Percentiles rank a stretch among this genome's conserved stretches.
Evolutionary conservation across 2,797 vertebrate genomes (phyloP).

Genomic region (Coregonus ussuriensis): DNA sequence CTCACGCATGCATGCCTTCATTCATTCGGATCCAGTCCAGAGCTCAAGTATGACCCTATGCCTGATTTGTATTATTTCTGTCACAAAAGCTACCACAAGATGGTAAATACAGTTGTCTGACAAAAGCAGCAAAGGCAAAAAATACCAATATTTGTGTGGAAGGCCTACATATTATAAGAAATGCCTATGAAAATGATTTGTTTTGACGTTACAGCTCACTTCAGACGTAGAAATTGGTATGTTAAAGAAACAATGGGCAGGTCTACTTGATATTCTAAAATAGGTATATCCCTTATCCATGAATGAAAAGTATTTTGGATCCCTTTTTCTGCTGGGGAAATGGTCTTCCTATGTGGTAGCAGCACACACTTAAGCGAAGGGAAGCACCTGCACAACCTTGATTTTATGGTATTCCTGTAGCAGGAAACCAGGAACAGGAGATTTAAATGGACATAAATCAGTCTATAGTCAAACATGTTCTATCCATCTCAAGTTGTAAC

Average conservation of each 20-base stretch:
- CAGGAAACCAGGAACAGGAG: slow-evolving; percentile 47
- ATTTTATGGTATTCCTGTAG: slow-evolving; percentile 43
- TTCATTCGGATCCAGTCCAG: not conserved
- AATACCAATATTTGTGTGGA: not conserved
- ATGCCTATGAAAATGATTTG: not conserved
- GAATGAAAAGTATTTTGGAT: not conserved
- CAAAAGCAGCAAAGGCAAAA: too few relatives aligned
- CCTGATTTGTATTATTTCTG: not conserved
- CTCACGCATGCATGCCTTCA: not conserved
- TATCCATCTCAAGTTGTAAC: not conserved
- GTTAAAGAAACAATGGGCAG: not conserved
- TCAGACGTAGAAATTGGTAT: not conserved
- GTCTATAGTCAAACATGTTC: not conserved
- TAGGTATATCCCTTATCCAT: not conserved
- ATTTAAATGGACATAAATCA: too few relatives aligned
- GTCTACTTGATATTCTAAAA: slow-evolving; percentile 12
- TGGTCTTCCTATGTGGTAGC: not conserved
- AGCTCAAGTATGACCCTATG: not conserved
- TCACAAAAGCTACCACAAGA: not conserved
- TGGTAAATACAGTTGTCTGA: too few relatives aligned
- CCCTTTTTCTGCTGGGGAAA: not conserved
- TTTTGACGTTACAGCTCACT: not conserved
- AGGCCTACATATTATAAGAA: not conserved
- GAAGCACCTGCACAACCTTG: slow-evolving; percentile 57
- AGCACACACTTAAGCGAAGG: slow-evolving; percentile 6